Evolutionary conservation across 2,888 invertebrate species (phyloP), one percentile per base, ranked within the genome.

Genomic region (Rotaria magnacalcarata): DNA sequence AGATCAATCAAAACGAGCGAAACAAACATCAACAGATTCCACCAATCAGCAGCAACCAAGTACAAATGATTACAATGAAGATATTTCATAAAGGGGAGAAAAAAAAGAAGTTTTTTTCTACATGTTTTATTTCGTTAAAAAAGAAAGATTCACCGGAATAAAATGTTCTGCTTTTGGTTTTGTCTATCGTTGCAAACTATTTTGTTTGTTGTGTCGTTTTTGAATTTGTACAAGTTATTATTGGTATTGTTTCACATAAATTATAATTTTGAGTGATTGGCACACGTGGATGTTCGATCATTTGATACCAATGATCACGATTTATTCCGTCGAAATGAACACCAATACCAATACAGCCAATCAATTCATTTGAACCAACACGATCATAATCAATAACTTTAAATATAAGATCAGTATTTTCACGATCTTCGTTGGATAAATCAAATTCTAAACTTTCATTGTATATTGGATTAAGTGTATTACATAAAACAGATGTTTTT

Each of bases 371-470:
- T 56, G 94, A 93, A 21, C 95, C 95, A 89, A 96, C 95, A 90
- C 96, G 95, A 91, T 96, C 95, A 90, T 95, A 95, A 91, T 96
- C 96, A 89, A 96, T 94, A 87, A 96, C 95, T 92, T 95, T 95
- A 88, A 96, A 93, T 85, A 95, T 93, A 84, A 96, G 92, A 88
- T 94, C 94, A 88, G 95, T 94, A 88, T 95, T 95, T 89, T 94
- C 94, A 14, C 90, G 89, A 89, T 95, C 95, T 87, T 94, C 94
- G 16, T 94, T 93, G 0, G 95, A 95, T n/a, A 97, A 94, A 90
- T 97, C 96, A 90, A 96, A 97, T 19, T 96, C 95, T 88, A 97
- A 92, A 0, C 96, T 96, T 90, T 97, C 97, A 90, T 97, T 96
- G 92, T 95, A 97, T 0, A 96, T 94, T 0, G 96, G 96, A 90